phyloP scores from a whole-genome alignment of 2,888 invertebrate genomes.

The Petrolisthes manimaculis region DNA sequence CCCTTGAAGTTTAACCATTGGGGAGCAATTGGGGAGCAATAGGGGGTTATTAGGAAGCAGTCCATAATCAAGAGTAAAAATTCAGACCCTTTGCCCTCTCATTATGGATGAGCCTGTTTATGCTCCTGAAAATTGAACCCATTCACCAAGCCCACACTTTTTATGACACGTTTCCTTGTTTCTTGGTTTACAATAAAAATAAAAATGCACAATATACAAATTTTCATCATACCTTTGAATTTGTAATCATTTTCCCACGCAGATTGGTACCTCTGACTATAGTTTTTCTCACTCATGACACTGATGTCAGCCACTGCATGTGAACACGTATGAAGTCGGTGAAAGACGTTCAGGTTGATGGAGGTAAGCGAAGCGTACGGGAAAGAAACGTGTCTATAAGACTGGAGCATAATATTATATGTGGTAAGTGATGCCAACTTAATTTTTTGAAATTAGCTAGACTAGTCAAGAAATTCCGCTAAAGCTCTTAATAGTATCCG shows the following conservation, averaged over 20 bases:
- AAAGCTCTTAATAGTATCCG: too few species aligned
- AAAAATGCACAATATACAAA: background rate
- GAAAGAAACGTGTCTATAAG: background rate
- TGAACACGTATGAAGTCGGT: background rate
- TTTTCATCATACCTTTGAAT: slow-evolving; percentile 1
- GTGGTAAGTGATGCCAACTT: too few species aligned
- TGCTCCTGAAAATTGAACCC: background rate
- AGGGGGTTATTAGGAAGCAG: too few species aligned
- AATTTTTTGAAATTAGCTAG: too few species aligned
- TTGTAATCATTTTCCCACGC: background rate
- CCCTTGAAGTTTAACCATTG: background rate
- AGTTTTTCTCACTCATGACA: background rate
- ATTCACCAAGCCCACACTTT: slow-evolving; percentile 1
- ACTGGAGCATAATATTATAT: background rate
- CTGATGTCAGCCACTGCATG: too few species aligned
- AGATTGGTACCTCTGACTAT: background rate
- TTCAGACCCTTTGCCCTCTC: background rate
- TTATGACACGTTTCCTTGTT: background rate
- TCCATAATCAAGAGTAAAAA: background rate
- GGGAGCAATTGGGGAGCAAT: too few species aligned
- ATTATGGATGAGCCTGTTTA: background rate
- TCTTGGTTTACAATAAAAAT: too few species aligned
- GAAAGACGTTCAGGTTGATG: background rate
- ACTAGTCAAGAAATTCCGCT: too few species aligned
- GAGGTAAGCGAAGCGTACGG: background rate